Evolutionary conservation across 2,888 invertebrate genomes (phyloP).

Genomic region (Rhagonycha fulva): DNA sequence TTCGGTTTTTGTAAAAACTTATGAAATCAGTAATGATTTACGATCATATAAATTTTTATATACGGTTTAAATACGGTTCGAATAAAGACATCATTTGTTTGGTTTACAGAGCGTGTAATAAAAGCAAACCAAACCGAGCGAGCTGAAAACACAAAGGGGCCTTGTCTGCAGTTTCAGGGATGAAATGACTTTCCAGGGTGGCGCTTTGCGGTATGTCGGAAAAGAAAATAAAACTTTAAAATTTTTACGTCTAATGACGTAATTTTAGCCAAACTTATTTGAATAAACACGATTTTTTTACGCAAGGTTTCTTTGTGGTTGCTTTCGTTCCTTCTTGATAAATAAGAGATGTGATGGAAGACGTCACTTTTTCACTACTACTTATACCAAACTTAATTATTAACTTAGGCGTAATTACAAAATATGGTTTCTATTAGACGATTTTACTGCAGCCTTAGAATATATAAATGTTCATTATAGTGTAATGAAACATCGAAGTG

Average conservation of each 20-base stretch:
- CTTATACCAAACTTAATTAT: background rate
- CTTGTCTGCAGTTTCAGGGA: slow-evolving; percentile 33
- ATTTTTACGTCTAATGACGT: slow-evolving; percentile 23
- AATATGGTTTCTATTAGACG: background rate
- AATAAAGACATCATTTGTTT: slow-evolving; percentile 49
- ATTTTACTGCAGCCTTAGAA: background rate
- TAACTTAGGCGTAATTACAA: background rate
- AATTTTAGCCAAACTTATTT: slow-evolving; percentile 16
- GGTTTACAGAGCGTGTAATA: slow-evolving; percentile 51
- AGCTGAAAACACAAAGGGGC: slow-evolving; percentile 32
- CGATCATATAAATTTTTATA: slow-evolving; percentile 36
- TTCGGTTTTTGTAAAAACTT: slow-evolving; percentile 13
- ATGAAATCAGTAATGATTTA: slow-evolving; percentile 36
- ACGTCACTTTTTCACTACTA: background rate
- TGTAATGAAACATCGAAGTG: slow-evolving; percentile 10
- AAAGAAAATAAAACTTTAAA: slow-evolving; percentile 26
- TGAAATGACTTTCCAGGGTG: slow-evolving; percentile 32
- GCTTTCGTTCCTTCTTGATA: background rate
- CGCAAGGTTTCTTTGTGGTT: background rate
- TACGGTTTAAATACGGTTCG: slow-evolving; percentile 34
- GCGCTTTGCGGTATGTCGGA: slow-evolving; percentile 28
- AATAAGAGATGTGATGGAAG: background rate
- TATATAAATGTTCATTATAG: slow-evolving; percentile 21
- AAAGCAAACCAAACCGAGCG: slow-evolving; percentile 42
- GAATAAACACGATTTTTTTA: background rate